Evolutionary conservation across 64 coral and sea anemone species (phyloP).

Genomic region (Hydrozoanthus tunicans): DNA sequence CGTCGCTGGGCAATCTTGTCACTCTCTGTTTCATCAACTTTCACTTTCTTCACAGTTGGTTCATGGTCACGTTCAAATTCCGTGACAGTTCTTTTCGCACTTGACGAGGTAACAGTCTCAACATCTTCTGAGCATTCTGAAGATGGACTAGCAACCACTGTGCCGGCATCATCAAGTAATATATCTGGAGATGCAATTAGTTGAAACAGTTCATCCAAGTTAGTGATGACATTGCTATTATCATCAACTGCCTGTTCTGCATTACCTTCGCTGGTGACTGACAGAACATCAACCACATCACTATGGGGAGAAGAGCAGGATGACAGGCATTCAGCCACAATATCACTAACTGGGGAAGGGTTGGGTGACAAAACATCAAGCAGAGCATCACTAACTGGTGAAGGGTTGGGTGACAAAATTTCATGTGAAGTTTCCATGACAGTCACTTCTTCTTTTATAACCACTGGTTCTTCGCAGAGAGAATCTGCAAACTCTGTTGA

Average conservation of each 20-base stretch:
- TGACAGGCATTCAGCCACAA: slow-evolving; percentile 14
- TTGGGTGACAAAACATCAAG: slow-evolving; percentile 26
- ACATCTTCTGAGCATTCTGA: slow-evolving; percentile 16
- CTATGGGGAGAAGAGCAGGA: slow-evolving; percentile 21
- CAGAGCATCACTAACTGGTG: slow-evolving; percentile 22
- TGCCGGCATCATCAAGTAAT: not conserved
- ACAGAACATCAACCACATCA: slow-evolving; percentile 14
- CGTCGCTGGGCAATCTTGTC: slow-evolving; percentile 75
- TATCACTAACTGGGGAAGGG: slow-evolving; percentile 34
- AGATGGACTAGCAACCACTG: not conserved
- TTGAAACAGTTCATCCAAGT: slow-evolving; percentile 40
- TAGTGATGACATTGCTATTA: not conserved
- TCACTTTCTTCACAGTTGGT: not conserved
- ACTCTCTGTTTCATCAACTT: not conserved
- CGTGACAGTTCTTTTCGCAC: slow-evolving; percentile 36
- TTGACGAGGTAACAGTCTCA: slow-evolving; percentile 17
- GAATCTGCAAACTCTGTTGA: not conserved
- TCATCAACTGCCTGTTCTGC: not conserved
- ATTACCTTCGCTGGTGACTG: not conserved
- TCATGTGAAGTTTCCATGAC: slow-evolving; percentile 62
- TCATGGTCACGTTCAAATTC: not conserved
- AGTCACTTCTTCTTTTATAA: slow-evolving; percentile 57
- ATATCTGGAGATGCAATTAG: not conserved
- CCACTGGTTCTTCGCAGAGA: not conserved
- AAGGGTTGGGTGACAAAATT: slow-evolving; percentile 33